Conservation (phyloP, 2,888 invertebrate species). For the Campoplex nolae region DNA sequence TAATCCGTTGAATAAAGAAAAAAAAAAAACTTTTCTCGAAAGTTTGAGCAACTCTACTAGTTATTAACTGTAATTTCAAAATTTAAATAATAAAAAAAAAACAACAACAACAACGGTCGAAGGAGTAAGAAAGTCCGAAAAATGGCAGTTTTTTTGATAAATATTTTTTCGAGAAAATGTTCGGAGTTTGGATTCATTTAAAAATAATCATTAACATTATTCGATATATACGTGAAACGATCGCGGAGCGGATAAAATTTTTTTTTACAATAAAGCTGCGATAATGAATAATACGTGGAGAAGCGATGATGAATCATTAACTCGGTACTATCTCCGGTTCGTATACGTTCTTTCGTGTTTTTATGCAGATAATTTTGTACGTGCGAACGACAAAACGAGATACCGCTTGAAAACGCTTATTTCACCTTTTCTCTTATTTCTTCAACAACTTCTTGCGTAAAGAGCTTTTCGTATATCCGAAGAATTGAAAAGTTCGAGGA, state of each 20-base stretch:
- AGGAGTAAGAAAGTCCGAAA: too few species aligned
- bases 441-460: not conserved
- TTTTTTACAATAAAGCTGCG: not conserved
- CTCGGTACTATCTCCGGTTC: not conserved
- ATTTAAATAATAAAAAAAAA: too few species aligned
- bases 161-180: not conserved
- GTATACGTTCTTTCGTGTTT: not conserved
- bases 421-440: not conserved
- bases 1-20: not conserved
- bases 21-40: too few species aligned
- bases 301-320: not conserved
- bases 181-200: not conserved
- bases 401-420: not conserved
- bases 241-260: not conserved
- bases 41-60: too few species aligned
- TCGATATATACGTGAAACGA: not conserved
- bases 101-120: too few species aligned
- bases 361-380: not conserved
- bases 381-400: not conserved
- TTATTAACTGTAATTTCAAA: too few species aligned
- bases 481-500: not conserved
- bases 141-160: not conserved
- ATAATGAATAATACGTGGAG: constrained; percentile 2
- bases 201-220: not conserved
- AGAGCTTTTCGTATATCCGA: too few species aligned